Evolutionary conservation across 2,888 invertebrate genomes (phyloP), one percentile per base, ranked within the genome.

Genomic region (Toxonevra muliebris): DNA sequence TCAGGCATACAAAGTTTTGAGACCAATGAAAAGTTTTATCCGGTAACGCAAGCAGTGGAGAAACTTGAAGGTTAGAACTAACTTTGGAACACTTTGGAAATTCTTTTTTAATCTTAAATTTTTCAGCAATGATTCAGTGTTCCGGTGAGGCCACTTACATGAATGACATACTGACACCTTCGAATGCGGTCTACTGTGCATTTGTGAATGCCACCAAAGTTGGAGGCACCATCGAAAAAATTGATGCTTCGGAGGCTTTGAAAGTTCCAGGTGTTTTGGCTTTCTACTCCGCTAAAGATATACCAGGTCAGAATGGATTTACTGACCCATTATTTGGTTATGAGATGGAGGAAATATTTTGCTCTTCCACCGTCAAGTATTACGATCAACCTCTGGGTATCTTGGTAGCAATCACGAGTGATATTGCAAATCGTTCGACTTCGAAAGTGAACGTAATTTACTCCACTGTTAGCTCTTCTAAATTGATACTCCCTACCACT

Each of bases 101-200:
- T 15, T 2, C 10, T 54, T 30, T n/a, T 54, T 13, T 3, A 54
- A 30, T 59, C 30, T 12, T 19, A 3, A 12, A 9, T 15, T 13
- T 3, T 64, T 12, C 92, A 85, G 90, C 90, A 1, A 79, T 90
- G 20, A 86, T 88, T 43, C 90, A 90, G 74, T 88, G 89, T 73
- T 86, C 88, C 76, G 95, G 95, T 1, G 92, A 93, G 81, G 92
- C 92, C 0, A 87, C 89, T 64, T 95, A 91, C 82, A 87, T 91
- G 40, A 91, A 91, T 79, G 95, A 95, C 79, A 86, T 91, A 30
- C 89, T 90, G 9, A 86, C 86, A 1, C 84, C 87, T 52, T 87
- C 87, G 0, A 86, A 88, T 68, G 91, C 94, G 84, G 88, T 94
- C 0, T 77, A 76, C 71, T 78, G 77, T 19, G 88, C 88, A 0